Evolutionary conservation across 2,888 invertebrate species (phyloP).

Genomic region (Ceraclea dissimilis): DNA sequence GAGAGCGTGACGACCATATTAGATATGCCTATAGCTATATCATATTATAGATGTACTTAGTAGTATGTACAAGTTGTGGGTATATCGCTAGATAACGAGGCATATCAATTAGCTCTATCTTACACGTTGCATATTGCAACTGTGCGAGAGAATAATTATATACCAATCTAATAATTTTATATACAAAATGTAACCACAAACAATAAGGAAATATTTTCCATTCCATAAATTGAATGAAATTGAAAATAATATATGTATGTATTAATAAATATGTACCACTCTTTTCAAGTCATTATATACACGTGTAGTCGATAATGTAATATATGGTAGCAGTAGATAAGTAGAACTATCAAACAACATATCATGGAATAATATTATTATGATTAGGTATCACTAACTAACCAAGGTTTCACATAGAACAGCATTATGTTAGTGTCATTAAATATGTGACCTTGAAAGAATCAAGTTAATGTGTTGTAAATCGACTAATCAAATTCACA

Average conservation of each 20-base stretch:
- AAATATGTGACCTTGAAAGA: no score
- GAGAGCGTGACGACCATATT: constrained; percentile 6
- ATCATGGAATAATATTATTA: no score
- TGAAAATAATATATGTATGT: neutral
- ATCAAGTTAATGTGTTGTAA: no score
- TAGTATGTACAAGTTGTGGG: neutral
- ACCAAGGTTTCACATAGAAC: no score
- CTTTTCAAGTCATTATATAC: constrained; percentile 6
- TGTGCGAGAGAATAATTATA: constrained; percentile 12
- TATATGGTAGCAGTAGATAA: no score
- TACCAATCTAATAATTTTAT: neutral
- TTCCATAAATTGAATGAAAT: neutral
- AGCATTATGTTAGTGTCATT: no score
- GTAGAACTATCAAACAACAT: no score
- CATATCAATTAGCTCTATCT: constrained; percentile 3
- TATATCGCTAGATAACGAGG: neutral
- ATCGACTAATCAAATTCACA: constrained; percentile 4
- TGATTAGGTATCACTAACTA: no score
- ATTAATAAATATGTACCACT: neutral
- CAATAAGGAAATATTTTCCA: neutral
- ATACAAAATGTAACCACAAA: neutral
- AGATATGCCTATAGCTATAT: no score
- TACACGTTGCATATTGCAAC: constrained; percentile 21
- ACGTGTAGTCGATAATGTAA: no score
- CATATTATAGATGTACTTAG: no score